Evolutionary conservation across 92 coral and sea anemone genomes (phyloP), one percentile per base, ranked within the genome.

Genomic region (Actinostola sp.): DNA sequence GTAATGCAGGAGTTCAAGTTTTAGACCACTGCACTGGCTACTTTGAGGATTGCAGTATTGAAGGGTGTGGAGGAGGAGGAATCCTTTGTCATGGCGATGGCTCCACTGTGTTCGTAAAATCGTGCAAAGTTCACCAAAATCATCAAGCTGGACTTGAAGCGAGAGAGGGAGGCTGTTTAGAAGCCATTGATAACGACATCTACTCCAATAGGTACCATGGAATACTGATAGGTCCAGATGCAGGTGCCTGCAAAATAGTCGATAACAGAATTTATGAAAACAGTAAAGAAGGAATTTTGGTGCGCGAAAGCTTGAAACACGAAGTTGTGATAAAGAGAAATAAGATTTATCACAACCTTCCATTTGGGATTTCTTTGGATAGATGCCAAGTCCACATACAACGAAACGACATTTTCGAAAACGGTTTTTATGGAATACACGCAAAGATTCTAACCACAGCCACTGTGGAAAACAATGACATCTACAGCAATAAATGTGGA

Each of bases 401-500:
- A 9, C 63, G 54, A 14, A 89, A 89, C 55, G 70, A 61, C 26
- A 85, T 89, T 15, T 89, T 89, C 50, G 91, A 91, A 42, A 91
- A 91, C 51, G 82, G 86, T 21, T 81, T 68, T 54, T 80, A 66
- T 63, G 97, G 90, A 3, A 82, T 91, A 21, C 54, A 10, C 16
- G 86, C 86, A 0, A 66, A 54, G 67, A 34, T 49, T 27, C 36
- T 63, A 7, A 81, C 89, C 0, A 74, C 86, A 11, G 85, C 82
- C 1, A 29, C 17, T 61, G 57, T 91, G 14, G 72, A 27, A 66
- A 56, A 76, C 19, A 92, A 88, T 52, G 78, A 77, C 4, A 60
- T 92, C 7, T 72, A 71, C 8, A 73, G 79, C 35, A 92, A 88
- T 77, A 92, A 92, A 73, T 92, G 87, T 31, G 93, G 91, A 23